A percentile compares a stretch with the other conserved stretches of the same genome.
These are phyloP conservation scores for Etia nguti DNA, from an alignment of 2,113 vertebrate species.

Conservation along the genomic window DNA sequence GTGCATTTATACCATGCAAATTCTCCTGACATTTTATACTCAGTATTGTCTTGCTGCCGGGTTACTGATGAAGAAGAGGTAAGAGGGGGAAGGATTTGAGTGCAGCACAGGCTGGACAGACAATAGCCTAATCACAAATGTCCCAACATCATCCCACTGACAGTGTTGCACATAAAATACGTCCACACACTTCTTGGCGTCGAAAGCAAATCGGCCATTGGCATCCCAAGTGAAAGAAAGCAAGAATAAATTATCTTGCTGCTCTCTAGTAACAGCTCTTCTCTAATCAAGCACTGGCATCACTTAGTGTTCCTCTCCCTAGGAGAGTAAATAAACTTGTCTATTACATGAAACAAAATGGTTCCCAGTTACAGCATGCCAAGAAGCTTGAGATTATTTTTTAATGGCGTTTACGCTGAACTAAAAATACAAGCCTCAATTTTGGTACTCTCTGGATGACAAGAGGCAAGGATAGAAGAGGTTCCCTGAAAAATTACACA, in stretches of 20 bases:
- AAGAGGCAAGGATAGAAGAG: not conserved
- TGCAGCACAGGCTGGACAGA: constrained; percentile 25
- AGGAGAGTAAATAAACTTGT: constrained; percentile 56
- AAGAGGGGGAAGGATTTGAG: constrained; percentile 1
- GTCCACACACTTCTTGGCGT: not conserved
- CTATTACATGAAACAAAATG: constrained; percentile 59
- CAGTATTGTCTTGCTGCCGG: constrained; percentile 26
- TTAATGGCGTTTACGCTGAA: constrained; percentile 47
- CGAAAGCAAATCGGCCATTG: constrained; percentile 12
- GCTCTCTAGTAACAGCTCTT: constrained; percentile 57
- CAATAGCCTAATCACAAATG: constrained; percentile 29
- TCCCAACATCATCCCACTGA: not conserved
- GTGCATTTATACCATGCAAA: constrained; percentile 36
- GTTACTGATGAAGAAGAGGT: not conserved
- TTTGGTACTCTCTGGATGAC: not conserved
- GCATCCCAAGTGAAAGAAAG: constrained; percentile 25
- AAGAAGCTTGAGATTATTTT: constrained; percentile 32
- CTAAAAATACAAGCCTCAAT: constrained; percentile 5
- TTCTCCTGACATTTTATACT: constrained; percentile 51
- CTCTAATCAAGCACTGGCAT: constrained; percentile 52
- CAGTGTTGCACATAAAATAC: not conserved
- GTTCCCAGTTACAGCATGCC: constrained; percentile 26
- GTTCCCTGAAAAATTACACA: not conserved
- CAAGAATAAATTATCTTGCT: constrained; percentile 52
- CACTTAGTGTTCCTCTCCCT: constrained; percentile 39